Conservation (phyloP, 2,888 invertebrate species). For the Mesochorus sp. region DNA sequence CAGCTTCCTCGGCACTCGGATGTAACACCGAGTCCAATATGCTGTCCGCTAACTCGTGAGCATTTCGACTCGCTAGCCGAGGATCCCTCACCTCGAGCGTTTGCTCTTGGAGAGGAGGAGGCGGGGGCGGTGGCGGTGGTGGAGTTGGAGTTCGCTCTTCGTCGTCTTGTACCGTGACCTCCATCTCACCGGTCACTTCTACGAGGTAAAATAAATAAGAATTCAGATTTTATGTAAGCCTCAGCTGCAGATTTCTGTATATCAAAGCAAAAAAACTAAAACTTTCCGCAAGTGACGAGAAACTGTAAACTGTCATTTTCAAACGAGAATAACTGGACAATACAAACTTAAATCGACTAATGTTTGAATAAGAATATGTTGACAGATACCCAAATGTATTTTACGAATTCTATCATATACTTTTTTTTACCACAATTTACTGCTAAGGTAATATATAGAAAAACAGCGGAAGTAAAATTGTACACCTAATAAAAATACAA, state of each 20-base stretch:
- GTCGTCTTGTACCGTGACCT: conserved; percentile 78
- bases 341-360: no score
- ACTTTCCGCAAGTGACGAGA: no score
- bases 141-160: conserved; percentile 73
- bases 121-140: conserved; percentile 67
- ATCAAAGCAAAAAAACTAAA: background rate
- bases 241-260: background rate
- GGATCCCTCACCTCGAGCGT: conserved; percentile 68
- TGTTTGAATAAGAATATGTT: no score
- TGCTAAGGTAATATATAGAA: no score
- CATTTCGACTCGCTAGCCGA: conserved; percentile 70
- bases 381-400: no score
- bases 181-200: conserved; percentile 80
- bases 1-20: conserved; percentile 74
- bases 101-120: conserved; percentile 50
- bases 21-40: conserved; percentile 82
- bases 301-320: no score
- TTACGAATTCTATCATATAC: no score
- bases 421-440: no score
- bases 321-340: no score
- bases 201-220: background rate
- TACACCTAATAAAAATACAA: no score
- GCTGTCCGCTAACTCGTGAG: conserved; percentile 80
- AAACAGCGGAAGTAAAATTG: no score
- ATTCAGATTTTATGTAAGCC: background rate